Percentiles rank a stretch among this genome's conserved stretches.
phyloP scores from a whole-genome alignment of 2,797 vertebrate species.

The Astyanax mexicanus region DNA sequence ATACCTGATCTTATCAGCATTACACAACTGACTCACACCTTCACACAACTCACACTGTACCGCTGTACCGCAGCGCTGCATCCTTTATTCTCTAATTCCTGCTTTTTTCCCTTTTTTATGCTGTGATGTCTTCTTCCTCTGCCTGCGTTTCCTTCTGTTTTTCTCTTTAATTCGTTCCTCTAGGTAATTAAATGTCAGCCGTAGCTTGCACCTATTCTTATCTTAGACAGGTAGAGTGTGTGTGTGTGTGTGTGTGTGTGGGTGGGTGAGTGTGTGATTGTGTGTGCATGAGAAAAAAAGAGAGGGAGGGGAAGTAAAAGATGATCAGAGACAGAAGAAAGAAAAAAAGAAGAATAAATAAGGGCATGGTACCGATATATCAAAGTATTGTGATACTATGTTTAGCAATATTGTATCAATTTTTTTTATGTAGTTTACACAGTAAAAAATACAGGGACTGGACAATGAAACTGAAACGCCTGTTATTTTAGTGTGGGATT shows the following conservation, averaged over 20 bases:
- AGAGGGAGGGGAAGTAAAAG: neutral
- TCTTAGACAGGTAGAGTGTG: conserved; percentile 4
- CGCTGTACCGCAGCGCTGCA: conserved; percentile 26
- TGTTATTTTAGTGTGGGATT: too few species aligned
- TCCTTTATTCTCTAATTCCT: conserved; percentile 29
- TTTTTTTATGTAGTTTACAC: too few species aligned
- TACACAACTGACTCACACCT: conserved; percentile 10
- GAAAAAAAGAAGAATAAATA: too few species aligned
- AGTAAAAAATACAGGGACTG: too few species aligned
- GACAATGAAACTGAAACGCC: too few species aligned
- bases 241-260: neutral
- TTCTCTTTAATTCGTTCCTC: conserved; percentile 44
- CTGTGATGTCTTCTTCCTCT: conserved; percentile 37
- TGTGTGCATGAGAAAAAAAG: neutral
- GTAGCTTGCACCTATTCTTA: conserved; percentile 45
- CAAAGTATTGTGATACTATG: too few species aligned
- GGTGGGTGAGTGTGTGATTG: neutral
- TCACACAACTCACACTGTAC: conserved; percentile 16
- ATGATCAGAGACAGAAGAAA: too few species aligned
- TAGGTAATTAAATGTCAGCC: conserved; percentile 51
- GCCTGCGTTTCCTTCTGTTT: conserved; percentile 44
- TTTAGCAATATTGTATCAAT: too few species aligned
- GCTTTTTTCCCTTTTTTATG: conserved; percentile 30
- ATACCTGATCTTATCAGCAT: conserved; percentile 17
- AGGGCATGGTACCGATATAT: too few species aligned